These are phyloP conservation scores for Etheostoma perlongum DNA, from an alignment of 2,797 vertebrate species.

Conservation along the genomic window DNA sequence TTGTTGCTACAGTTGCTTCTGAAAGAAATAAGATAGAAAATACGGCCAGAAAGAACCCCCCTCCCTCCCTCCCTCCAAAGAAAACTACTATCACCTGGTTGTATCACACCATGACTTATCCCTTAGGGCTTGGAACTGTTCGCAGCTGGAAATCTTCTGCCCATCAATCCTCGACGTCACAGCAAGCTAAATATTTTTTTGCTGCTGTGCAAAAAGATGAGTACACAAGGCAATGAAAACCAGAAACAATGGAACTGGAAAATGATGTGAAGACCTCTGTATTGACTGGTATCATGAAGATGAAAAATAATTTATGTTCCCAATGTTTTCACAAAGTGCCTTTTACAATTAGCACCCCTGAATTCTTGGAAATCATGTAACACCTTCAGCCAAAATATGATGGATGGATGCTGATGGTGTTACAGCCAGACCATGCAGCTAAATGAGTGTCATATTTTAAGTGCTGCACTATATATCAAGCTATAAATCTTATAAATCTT, in stretches of 20 bases:
- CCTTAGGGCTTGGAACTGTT: conserved; percentile 49
- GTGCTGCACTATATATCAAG: background rate
- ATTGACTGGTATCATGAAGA: conserved; percentile 8
- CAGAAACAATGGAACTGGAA: conserved; percentile 32
- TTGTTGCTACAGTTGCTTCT: conserved; percentile 12
- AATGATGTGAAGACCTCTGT: conserved; percentile 9
- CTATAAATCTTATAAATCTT: too few relatives aligned
- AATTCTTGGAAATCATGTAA: background rate
- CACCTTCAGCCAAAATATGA: too few relatives aligned
- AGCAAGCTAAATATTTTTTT: conserved; percentile 32
- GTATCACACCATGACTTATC: conserved; percentile 23
- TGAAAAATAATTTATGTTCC: conserved; percentile 4
- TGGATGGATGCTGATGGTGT: too few relatives aligned
- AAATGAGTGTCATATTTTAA: background rate
- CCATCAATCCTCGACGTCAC: conserved; percentile 56
- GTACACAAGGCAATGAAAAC: conserved; percentile 11
- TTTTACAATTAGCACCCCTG: background rate
- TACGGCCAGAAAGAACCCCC: background rate
- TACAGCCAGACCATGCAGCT: background rate
- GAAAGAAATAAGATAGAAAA: conserved; percentile 22
- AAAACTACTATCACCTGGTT: conserved; percentile 48
- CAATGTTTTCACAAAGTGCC: background rate
- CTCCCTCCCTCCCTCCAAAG: background rate
- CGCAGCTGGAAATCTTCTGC: conserved; percentile 45
- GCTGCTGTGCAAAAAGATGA: conserved; percentile 42